These are phyloP conservation scores for Atractosteus spatula DNA, from an alignment of 2,113 vertebrate species.

Conservation along the genomic window DNA sequence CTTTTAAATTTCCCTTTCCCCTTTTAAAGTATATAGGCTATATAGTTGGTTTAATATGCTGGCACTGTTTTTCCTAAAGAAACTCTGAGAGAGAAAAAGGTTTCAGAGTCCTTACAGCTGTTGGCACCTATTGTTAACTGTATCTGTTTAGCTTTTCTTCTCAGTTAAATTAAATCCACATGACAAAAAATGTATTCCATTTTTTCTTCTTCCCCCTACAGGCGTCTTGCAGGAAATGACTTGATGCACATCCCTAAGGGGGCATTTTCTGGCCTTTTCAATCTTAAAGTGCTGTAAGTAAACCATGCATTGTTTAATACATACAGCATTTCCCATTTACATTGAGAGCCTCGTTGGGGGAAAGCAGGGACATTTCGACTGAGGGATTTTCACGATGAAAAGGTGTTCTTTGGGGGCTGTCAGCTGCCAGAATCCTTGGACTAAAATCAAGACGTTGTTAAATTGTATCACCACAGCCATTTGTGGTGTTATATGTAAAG, in stretches of 20 bases:
- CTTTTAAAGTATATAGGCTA: no score
- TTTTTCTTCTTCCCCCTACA: constrained; percentile 60
- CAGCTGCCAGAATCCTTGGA: no score
- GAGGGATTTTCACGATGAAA: no score
- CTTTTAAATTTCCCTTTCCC: no score
- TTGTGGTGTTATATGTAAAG: no score
- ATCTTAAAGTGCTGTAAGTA: constrained; percentile 94
- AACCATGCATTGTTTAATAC: constrained; percentile 45
- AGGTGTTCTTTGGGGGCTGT: no score
- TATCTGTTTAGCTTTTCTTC: constrained; percentile 49
- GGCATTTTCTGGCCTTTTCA: constrained; percentile 84
- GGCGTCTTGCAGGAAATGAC: constrained; percentile 89
- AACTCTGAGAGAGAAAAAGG: not conserved
- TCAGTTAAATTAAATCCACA: constrained; percentile 62
- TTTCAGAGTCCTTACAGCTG: constrained; percentile 9
- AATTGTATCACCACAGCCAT: no score
- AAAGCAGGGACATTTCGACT: no score
- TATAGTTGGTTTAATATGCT: no score
- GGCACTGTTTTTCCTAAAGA: not conserved
- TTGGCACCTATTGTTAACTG: constrained; percentile 42
- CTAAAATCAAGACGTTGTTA: no score
- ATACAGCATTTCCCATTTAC: not conserved
- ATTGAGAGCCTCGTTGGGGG: no score
- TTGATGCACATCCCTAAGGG: constrained; percentile 83
- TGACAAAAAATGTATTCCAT: constrained; percentile 48